phyloP scores from a whole-genome alignment of 2,888 invertebrate species.

The Rhamnusium bicolor region DNA sequence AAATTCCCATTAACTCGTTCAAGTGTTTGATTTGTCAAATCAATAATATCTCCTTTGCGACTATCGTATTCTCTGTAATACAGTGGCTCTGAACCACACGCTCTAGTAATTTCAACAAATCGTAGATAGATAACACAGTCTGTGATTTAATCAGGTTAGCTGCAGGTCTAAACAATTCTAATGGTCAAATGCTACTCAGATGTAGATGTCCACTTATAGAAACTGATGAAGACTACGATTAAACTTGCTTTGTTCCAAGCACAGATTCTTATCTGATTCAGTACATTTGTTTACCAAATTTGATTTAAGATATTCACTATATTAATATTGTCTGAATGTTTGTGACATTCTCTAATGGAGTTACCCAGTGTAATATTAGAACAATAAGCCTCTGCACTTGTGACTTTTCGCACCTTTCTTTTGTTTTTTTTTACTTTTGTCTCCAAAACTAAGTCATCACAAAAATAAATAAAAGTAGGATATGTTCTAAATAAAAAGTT shows the following conservation, averaged over 20 bases:
- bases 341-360: no score
- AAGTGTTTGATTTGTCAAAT: conserved; percentile 43
- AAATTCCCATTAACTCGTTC: conserved; percentile 35
- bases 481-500: no score
- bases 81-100: conserved; percentile 20
- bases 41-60: conserved; percentile 42
- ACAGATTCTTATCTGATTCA: conserved; percentile 3
- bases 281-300: background rate
- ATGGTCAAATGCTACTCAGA: conserved; percentile 5
- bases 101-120: conserved; percentile 32
- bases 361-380: no score
- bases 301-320: background rate
- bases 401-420: no score
- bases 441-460: no score
- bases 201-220: conserved; percentile 10
- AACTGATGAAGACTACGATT: conserved; percentile 20
- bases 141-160: conserved; percentile 22
- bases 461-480: no score
- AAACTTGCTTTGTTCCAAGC: conserved; percentile 2
- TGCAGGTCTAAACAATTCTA: conserved; percentile 2
- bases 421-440: no score
- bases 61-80: conserved; percentile 28
- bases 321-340: no score
- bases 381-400: no score
- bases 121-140: conserved; percentile 21